Conservation (phyloP, 2,113 vertebrate genomes). For the Trachemys scripta region DNA sequence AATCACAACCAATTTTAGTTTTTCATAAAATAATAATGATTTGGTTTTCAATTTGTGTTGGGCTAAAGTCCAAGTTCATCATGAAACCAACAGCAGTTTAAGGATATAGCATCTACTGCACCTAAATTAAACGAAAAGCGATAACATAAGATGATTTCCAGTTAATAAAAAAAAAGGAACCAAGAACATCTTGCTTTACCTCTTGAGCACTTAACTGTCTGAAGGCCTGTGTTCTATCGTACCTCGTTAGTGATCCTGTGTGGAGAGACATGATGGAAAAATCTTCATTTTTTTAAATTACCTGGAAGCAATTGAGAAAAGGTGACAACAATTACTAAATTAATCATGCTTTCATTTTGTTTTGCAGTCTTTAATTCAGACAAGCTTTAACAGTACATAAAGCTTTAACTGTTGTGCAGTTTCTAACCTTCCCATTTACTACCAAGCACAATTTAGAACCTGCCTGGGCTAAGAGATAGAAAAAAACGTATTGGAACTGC, state of each 20-base stretch:
- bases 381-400: too few relatives aligned
- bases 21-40: background rate
- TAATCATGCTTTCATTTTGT: background rate
- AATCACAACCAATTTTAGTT: too few relatives aligned
- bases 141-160: background rate
- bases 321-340: background rate
- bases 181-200: background rate
- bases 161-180: background rate
- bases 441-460: background rate
- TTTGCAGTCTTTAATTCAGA: background rate
- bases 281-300: background rate
- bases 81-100: background rate
- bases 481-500: background rate
- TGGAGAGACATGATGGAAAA: constrained; percentile 34
- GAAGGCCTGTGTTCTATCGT: background rate
- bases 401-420: background rate
- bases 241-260: constrained; percentile 24
- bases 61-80: background rate
- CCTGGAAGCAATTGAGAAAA: background rate
- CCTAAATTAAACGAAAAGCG: background rate
- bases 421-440: background rate
- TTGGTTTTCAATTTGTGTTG: fast-evolving
- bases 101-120: background rate
- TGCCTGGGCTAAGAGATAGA: background rate
- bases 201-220: background rate